Evolutionary conservation across 1,140 invertebrate species (phyloP), one percentile per base, ranked within the genome.

Genomic region (Xylocopa sonorina): DNA sequence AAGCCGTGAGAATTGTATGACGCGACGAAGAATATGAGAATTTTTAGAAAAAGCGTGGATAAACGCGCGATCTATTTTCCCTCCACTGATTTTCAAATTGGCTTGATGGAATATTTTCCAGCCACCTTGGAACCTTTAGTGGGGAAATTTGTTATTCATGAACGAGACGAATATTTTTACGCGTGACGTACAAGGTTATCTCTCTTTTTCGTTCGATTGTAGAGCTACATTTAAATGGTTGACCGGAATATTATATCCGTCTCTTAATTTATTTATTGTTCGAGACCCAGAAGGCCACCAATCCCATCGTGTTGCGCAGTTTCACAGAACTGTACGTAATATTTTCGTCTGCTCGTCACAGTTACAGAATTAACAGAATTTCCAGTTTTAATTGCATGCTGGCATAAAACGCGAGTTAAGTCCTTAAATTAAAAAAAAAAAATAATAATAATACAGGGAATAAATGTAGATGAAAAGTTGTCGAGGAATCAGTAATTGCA

Each of bases 61-160:
- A 50, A 51, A 18, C 9, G 18, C 10, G 4, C 3, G 63, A n/a
- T 32, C 14, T 48, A n/a, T 18, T 66, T 32, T 32, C n/a, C n/a
- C n/a, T n/a, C n/a, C 12, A 2, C 10, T 7, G 27, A 27, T 48
- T 14, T 29, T 46, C 9, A 60, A 34, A 7, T 51, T 3, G 50
- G 55, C 24, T 34, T 55, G n/a, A n/a, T 21, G 18, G 46, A 67
- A 58, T 38, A 58, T 32, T 24, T 60, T 48, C 32, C 43, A 34
- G 3, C 18, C 24, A 43, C 29, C 43, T 51, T 50, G 14, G 41
- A 67, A n/a, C 29, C 55, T 41, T 58, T 12, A 24, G n/a, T 24
- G 18, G n/a, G 14, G 63, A 32, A 48, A 76, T 76, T 63, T 81
- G 50, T 81, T 76, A 82, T 76, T 81, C 69, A 63, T 62, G 32